phyloP scores from a whole-genome alignment of 2,888 invertebrate species.

The Byasa hedistus region DNA sequence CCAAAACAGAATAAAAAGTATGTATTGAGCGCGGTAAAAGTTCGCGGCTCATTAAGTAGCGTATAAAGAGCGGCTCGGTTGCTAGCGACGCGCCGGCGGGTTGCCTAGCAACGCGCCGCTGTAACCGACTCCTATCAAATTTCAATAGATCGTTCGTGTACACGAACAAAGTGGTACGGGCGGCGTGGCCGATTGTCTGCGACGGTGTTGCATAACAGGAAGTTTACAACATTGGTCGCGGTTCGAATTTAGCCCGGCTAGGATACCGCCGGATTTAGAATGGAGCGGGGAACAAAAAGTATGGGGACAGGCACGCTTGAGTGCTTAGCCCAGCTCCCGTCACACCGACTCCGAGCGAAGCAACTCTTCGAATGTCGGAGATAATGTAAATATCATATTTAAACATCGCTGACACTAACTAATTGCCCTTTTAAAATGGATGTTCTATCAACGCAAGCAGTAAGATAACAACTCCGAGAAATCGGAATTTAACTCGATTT shows the following conservation, averaged over 20 bases:
- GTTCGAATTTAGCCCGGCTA: conserved; percentile 64
- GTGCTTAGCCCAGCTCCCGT: conserved; percentile 44
- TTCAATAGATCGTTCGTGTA: conserved; percentile 20
- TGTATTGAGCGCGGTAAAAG: too few species aligned
- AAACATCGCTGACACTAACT: neutral
- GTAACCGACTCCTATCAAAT: conserved; percentile 11
- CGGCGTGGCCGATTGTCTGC: conserved; percentile 49
- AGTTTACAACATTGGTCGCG: conserved; percentile 48
- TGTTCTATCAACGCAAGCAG: too few species aligned
- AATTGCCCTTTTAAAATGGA: neutral
- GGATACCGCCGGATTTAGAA: conserved; percentile 70
- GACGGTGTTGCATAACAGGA: conserved; percentile 63
- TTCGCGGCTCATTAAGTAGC: too few species aligned
- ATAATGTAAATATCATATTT: neutral
- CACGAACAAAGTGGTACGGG: conserved; percentile 16
- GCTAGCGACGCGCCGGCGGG: too few species aligned
- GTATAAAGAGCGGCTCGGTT: too few species aligned
- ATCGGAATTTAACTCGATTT: too few species aligned
- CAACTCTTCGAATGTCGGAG: neutral
- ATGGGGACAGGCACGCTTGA: conserved; percentile 56
- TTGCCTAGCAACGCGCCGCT: conserved; percentile 17
- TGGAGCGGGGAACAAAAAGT: conserved; percentile 65
- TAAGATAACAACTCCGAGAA: too few species aligned
- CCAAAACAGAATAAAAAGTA: too few species aligned
- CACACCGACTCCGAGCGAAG: conserved; percentile 41